Evolutionary conservation across 2,113 vertebrate species (phyloP).

Genomic region (Brienomyrus brachyistius): DNA sequence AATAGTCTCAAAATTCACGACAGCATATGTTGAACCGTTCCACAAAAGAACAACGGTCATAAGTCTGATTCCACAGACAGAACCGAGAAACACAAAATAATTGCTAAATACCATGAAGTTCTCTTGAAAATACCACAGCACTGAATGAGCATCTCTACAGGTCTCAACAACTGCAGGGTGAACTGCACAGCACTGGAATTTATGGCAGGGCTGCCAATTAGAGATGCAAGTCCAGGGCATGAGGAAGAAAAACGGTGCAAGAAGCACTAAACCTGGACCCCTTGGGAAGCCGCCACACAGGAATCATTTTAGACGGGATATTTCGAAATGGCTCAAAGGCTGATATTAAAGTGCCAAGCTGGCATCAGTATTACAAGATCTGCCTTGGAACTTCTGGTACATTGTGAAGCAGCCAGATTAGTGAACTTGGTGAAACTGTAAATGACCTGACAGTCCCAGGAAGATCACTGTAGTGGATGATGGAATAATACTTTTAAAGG

Average conservation of each 20-base stretch:
- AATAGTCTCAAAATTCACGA: not conserved
- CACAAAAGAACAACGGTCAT: not conserved
- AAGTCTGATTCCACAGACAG: not conserved
- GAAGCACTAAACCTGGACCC: not conserved
- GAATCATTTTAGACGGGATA: not conserved
- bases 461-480: not conserved
- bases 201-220: not conserved
- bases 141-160: not conserved
- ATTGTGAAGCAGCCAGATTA: not conserved
- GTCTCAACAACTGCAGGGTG: not conserved
- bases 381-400: not conserved
- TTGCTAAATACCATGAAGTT: not conserved
- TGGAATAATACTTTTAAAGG: not conserved
- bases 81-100: not conserved
- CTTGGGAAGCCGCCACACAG: not conserved
- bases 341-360: not conserved
- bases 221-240: not conserved
- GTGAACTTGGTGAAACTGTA: not conserved
- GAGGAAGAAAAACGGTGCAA: not conserved
- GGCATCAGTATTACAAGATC: not conserved
- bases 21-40: not conserved
- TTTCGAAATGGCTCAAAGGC: not conserved
- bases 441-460: not conserved
- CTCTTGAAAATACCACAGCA: not conserved
- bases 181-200: not conserved